Evolutionary conservation across 1,140 invertebrate species (phyloP).

Genomic region (Sitodiplosis mosellana): DNA sequence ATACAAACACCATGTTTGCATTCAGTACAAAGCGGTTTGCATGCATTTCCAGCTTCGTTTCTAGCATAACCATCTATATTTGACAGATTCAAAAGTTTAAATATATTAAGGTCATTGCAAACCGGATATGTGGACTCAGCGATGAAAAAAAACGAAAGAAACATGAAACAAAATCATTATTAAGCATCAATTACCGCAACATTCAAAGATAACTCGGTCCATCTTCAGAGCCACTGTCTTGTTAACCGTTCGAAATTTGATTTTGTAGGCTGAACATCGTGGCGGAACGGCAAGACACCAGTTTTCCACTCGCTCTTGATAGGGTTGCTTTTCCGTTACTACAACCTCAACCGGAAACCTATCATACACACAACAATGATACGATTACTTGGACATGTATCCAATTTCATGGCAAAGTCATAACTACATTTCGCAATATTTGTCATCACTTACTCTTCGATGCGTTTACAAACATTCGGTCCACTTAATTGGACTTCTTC

Average conservation of each 20-base stretch:
- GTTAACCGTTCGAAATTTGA: constrained; percentile 50
- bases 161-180: neutral
- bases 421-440: constrained; percentile 3
- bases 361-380: neutral
- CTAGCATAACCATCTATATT: constrained; percentile 43
- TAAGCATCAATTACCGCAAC: constrained; percentile 38
- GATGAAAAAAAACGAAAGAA: no score
- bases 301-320: constrained; percentile 55
- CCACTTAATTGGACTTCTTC: constrained; percentile 12
- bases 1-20: constrained; percentile 73
- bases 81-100: constrained; percentile 6
- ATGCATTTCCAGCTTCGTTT: constrained; percentile 37
- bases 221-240: constrained; percentile 53
- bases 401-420: neutral
- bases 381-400: neutral
- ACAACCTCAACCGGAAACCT: constrained; percentile 19
- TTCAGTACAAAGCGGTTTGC: constrained; percentile 59
- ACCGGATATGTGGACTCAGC: no score
- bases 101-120: neutral
- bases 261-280: constrained; percentile 67
- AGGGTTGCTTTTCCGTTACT: constrained; percentile 58
- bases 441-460: constrained; percentile 31
- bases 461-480: constrained; percentile 33
- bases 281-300: constrained; percentile 74
- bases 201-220: constrained; percentile 56